A percentile compares a stretch with the other conserved stretches of the same genome.
These are phyloP conservation scores for Acanthopagrus latus DNA, from an alignment of 2,797 vertebrate genomes.

Conservation along the genomic window DNA sequence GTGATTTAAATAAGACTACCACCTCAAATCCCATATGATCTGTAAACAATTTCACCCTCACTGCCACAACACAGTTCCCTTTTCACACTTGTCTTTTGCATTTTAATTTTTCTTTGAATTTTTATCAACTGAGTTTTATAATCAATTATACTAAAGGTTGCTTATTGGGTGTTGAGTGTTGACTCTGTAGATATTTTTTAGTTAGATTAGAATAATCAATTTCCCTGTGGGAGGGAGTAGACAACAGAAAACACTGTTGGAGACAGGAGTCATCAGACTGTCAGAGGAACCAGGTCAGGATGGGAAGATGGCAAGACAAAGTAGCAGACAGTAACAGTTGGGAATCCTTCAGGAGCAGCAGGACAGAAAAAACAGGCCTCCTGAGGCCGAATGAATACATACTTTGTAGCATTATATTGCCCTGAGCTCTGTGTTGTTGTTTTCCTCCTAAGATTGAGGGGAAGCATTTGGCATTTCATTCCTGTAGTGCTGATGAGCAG, in stretches of 20 bases:
- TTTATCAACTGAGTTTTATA: no score
- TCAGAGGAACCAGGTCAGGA: constrained; percentile 3
- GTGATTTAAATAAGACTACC: not conserved
- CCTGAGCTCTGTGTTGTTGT: not conserved
- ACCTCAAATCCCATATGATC: not conserved
- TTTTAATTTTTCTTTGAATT: not conserved
- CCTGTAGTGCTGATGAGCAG: constrained; percentile 4
- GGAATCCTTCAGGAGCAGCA: not conserved
- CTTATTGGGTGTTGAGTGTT: not conserved
- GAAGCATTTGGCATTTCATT: constrained; percentile 17
- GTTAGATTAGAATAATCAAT: not conserved
- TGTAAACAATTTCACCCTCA: not conserved
- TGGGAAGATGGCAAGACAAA: not conserved
- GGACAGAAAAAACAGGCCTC: not conserved
- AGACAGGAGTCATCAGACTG: not conserved
- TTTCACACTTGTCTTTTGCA: no score
- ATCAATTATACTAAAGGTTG: not conserved
- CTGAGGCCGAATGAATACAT: not conserved
- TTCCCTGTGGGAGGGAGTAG: not conserved
- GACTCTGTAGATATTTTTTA: not conserved
- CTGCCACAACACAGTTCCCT: not conserved
- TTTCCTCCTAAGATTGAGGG: not conserved
- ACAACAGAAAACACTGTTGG: not conserved
- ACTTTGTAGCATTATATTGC: not conserved
- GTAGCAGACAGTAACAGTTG: constrained; percentile 13